Conservation (phyloP, 2,797 vertebrate genomes). For the Ammospiza maritima region DNA sequence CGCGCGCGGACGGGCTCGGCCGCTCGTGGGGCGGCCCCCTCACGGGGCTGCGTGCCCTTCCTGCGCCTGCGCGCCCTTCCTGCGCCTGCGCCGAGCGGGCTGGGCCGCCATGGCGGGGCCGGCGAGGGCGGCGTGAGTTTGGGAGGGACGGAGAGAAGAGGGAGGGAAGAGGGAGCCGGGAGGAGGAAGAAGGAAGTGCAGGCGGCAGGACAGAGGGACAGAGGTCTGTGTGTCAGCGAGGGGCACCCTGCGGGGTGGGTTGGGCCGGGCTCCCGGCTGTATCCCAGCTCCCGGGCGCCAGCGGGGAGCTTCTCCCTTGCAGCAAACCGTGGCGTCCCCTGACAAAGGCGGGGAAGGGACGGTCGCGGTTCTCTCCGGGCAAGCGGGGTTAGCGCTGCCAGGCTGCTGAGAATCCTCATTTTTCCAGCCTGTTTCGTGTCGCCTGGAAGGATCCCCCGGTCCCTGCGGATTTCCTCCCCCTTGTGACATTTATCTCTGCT, state of each 20-base stretch:
- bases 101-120: background rate
- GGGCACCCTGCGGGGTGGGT: background rate
- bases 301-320: background rate
- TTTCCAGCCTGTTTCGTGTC: background rate
- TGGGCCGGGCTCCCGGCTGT: background rate
- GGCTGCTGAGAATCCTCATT: background rate
- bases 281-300: background rate
- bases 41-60: background rate
- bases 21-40: background rate
- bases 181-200: background rate
- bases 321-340: background rate
- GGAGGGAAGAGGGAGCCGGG: background rate
- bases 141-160: background rate
- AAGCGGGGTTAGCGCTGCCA: background rate
- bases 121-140: background rate
- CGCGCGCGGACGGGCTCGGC: too few species aligned
- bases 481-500: fast-evolving
- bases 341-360: background rate
- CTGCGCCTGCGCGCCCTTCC: background rate
- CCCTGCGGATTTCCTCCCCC: background rate
- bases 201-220: background rate
- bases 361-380: background rate
- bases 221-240: background rate
- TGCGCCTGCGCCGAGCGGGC: background rate
- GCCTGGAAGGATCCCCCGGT: fast-evolving